Evolutionary conservation across 2,797 vertebrate genomes (phyloP).

Genomic region (Chiroxiphia lanceolata): DNA sequence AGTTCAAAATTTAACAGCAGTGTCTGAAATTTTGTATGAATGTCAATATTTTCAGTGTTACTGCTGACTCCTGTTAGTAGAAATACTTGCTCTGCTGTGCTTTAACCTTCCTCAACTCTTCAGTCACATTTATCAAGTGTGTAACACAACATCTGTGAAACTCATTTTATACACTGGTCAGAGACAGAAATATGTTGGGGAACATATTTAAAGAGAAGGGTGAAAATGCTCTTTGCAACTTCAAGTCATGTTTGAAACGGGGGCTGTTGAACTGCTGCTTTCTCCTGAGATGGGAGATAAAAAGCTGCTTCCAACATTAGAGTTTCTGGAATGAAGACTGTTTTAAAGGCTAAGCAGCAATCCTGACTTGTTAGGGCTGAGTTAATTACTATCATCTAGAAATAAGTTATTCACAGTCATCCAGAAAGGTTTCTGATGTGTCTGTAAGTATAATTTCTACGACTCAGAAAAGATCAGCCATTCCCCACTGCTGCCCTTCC

Average conservation of each 20-base stretch:
- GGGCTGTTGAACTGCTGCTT: neutral
- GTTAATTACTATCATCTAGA: constrained; percentile 62
- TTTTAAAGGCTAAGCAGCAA: constrained; percentile 24
- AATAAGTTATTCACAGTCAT: constrained; percentile 41
- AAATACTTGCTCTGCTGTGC: neutral
- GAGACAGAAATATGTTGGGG: neutral
- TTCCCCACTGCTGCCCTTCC: constrained; percentile 7
- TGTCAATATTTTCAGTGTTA: neutral
- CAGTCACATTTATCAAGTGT: neutral
- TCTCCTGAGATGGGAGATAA: neutral
- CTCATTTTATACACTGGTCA: neutral
- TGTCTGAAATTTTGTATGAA: neutral
- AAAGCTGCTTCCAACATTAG: neutral
- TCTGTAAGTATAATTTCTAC: constrained; percentile 1
- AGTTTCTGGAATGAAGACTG: constrained; percentile 4
- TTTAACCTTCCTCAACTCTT: neutral
- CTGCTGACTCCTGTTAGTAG: neutral
- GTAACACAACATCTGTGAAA: neutral
- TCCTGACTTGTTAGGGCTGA: constrained; percentile 52
- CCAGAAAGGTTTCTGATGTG: constrained; percentile 38
- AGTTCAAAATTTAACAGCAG: neutral
- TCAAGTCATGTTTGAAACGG: neutral
- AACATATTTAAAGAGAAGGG: neutral
- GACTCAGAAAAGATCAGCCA: neutral
- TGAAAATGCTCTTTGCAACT: neutral